Evolutionary conservation across 2,888 invertebrate genomes (phyloP).

Genomic region (Mimumesa dahlbomi): DNA sequence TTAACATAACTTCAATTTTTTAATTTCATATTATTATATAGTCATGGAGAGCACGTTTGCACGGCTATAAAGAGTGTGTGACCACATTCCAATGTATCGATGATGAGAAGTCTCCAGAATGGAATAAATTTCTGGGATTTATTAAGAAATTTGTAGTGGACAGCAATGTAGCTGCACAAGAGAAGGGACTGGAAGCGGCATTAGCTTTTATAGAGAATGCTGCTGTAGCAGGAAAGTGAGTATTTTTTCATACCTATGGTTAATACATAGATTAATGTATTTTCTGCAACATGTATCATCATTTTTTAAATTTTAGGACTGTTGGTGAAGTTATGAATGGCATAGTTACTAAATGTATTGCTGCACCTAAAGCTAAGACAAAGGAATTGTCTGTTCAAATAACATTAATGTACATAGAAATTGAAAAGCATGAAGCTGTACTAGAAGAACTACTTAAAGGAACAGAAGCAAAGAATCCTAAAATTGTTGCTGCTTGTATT

Average conservation of each 20-base stretch:
- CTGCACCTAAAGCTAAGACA: slow-evolving; percentile 94
- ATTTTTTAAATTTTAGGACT: slow-evolving; percentile 81
- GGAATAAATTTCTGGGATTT: slow-evolving; percentile 93
- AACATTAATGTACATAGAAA: slow-evolving; percentile 96
- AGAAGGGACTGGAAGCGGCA: slow-evolving; percentile 96
- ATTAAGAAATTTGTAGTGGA: slow-evolving; percentile 97
- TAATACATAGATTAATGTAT: not conserved
- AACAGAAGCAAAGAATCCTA: slow-evolving; percentile 97
- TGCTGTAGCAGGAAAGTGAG: slow-evolving; percentile 89
- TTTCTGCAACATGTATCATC: slow-evolving; percentile 7
- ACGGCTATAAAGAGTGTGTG: slow-evolving; percentile 96
- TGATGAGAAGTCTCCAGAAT: slow-evolving; percentile 96
- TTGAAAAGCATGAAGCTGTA: slow-evolving; percentile 95
- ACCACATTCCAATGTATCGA: slow-evolving; percentile 93
- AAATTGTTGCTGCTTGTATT: slow-evolving; percentile 93
- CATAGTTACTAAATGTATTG: slow-evolving; percentile 95
- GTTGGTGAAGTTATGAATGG: slow-evolving; percentile 94
- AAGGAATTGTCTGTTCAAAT: slow-evolving; percentile 95
- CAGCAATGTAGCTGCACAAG: slow-evolving; percentile 96
- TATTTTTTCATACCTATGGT: slow-evolving; percentile 28
- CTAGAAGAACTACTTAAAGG: slow-evolving; percentile 96
- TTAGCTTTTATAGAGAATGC: slow-evolving; percentile 96
- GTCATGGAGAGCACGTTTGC: slow-evolving; percentile 96
- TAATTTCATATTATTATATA: not conserved
- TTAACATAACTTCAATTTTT: slow-evolving; percentile 1